Conservation (phyloP, 2,888 invertebrate species). For the Oasisia sp. region DNA sequence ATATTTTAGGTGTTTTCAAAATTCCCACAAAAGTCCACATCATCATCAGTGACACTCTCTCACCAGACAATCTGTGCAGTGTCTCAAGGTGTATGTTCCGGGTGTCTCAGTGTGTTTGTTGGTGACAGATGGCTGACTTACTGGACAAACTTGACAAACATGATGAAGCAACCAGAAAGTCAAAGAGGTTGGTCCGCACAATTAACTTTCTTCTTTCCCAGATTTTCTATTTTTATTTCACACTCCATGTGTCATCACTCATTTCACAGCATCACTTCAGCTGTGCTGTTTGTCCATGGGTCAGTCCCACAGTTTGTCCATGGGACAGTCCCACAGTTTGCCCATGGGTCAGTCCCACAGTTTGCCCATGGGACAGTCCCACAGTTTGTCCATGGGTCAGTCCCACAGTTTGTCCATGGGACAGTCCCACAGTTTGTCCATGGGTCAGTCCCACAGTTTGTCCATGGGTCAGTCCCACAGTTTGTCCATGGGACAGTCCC, state of each 20-base stretch:
- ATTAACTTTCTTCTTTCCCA: not conserved
- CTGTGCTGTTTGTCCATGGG: too few relatives aligned
- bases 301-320: not conserved
- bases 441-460: too few relatives aligned
- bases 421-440: too few relatives aligned
- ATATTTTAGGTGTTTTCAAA: not conserved
- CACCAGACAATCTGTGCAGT: not conserved
- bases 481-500: too few relatives aligned
- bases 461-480: too few relatives aligned
- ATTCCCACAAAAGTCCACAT: not conserved
- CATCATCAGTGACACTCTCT: not conserved
- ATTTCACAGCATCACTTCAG: too few relatives aligned
- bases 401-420: too few relatives aligned
- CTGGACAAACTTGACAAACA: conserved; percentile 60
- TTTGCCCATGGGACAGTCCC: too few relatives aligned
- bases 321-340: too few relatives aligned
- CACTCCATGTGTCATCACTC: not conserved
- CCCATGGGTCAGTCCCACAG: too few relatives aligned
- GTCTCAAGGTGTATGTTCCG: not conserved
- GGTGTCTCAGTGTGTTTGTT: conserved; percentile 8
- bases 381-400: too few relatives aligned
- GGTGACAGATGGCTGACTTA: conserved; percentile 54
- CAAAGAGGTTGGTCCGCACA: conserved; percentile 51
- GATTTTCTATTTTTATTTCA: not conserved
- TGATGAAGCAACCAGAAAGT: conserved; percentile 56